A percentile compares a stretch with the other conserved stretches of the same genome.
These are phyloP conservation scores for Monomorium pharaonis DNA, from an alignment of 1,140 invertebrate genomes.

Conservation along the genomic window DNA sequence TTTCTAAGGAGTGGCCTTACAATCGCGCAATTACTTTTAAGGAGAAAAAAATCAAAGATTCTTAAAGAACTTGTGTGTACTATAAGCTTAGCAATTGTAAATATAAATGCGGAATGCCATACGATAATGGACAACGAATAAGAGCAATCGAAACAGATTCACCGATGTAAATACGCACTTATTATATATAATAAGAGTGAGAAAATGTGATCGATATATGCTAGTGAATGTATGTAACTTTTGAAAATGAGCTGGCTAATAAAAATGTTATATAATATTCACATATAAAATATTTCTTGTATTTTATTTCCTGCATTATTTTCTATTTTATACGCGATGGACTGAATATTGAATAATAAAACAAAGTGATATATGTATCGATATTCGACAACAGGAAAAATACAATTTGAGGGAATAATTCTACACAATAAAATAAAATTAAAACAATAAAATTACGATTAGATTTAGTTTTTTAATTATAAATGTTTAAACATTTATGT, in stretches of 20 bases:
- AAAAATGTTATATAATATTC: slow-evolving; percentile 61
- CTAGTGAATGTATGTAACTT: slow-evolving; percentile 80
- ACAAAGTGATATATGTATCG: neutral
- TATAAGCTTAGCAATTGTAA: slow-evolving; percentile 75
- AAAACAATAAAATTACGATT: no score
- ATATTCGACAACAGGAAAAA: no score
- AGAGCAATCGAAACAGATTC: slow-evolving; percentile 48
- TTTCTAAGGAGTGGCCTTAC: slow-evolving; percentile 23
- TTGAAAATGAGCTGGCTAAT: slow-evolving; percentile 57
- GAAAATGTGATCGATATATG: slow-evolving; percentile 83
- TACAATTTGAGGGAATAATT: no score
- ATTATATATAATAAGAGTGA: slow-evolving; percentile 67
- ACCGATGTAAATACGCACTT: slow-evolving; percentile 47
- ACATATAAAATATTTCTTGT: slow-evolving; percentile 20
- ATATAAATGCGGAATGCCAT: slow-evolving; percentile 72
- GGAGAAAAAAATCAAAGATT: slow-evolving; percentile 74
- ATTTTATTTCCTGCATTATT: neutral
- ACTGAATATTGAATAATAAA: neutral
- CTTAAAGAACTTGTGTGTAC: slow-evolving; percentile 67
- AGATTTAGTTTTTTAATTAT: no score
- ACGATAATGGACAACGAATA: slow-evolving; percentile 27
- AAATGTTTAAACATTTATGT: no score
- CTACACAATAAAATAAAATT: no score
- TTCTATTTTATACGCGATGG: neutral
- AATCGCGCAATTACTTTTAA: slow-evolving; percentile 42